Evolutionary conservation across 92 coral and sea anemone genomes (phyloP).

Genomic region (Virgularia gustaviana): DNA sequence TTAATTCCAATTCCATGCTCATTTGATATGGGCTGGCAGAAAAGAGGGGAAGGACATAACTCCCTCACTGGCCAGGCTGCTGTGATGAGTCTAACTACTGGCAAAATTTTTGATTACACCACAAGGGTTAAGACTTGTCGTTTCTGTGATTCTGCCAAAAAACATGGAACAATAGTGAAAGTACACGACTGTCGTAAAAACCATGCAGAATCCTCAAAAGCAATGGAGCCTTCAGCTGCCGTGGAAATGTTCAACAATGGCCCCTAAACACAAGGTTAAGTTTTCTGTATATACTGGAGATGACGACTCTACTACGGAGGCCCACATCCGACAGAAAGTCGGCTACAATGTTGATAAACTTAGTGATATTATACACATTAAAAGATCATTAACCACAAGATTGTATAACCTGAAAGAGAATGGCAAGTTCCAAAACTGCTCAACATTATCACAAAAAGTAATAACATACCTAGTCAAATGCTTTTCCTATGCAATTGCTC

Average conservation of each 20-base stretch:
- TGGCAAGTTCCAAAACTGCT: constrained; percentile 32
- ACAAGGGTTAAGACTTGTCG: constrained; percentile 22
- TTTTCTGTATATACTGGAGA: constrained; percentile 30
- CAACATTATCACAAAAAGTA: constrained; percentile 31
- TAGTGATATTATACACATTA: constrained; percentile 38
- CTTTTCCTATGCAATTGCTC: constrained; percentile 49
- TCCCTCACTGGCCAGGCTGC: constrained; percentile 45
- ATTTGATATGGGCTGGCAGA: too few species aligned
- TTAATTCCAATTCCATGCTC: constrained; percentile 30
- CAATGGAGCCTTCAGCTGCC: constrained; percentile 41
- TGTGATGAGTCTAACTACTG: constrained; percentile 34
- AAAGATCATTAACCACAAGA: constrained; percentile 37
- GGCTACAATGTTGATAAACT: constrained; percentile 31
- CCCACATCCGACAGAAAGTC: constrained; percentile 27
- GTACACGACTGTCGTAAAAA: constrained; percentile 39
- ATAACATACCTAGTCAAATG: constrained; percentile 37
- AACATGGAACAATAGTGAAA: not conserved
- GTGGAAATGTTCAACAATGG: constrained; percentile 28
- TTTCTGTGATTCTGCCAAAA: constrained; percentile 20
- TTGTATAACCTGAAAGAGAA: constrained; percentile 32
- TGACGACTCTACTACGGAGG: constrained; percentile 41
- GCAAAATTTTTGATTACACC: constrained; percentile 37
- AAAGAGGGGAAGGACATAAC: too few species aligned
- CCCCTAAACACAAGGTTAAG: constrained; percentile 18
- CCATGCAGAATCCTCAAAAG: constrained; percentile 34